These are phyloP conservation scores for Holothuria leucospilota DNA, from an alignment of 53 echinoderm and acorn worm genomes.

Conservation along the genomic window DNA sequence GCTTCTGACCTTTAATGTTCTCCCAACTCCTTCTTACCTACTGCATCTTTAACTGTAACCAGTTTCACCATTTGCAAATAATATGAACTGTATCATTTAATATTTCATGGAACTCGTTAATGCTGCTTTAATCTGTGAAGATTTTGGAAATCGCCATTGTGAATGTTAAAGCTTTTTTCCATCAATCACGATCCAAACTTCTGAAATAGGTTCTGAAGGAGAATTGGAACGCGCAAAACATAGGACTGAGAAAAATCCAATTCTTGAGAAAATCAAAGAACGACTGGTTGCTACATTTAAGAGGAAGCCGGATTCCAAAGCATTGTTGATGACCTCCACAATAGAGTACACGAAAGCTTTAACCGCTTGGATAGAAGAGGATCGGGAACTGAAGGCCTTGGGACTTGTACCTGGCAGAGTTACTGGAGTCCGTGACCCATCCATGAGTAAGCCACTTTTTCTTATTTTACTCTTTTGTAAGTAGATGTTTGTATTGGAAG, in stretches of 20 bases:
- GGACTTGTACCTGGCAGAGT: slow-evolving; percentile 17
- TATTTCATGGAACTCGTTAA: too few relatives aligned
- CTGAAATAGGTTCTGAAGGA: neutral
- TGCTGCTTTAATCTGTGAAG: too few relatives aligned
- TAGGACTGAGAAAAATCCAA: slow-evolving; percentile 13
- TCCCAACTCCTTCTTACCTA: too few relatives aligned
- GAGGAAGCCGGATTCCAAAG: neutral
- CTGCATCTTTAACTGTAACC: too few relatives aligned
- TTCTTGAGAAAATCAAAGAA: slow-evolving; percentile 26
- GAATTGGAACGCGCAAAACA: neutral
- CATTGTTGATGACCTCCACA: neutral
- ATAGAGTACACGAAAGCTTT: slow-evolving; percentile 25
- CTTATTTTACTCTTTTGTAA: neutral
- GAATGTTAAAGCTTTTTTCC: too few relatives aligned
- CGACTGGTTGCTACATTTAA: neutral
- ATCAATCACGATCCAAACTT: too few relatives aligned
- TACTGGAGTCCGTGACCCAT: neutral
- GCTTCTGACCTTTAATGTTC: too few relatives aligned
- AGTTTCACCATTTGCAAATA: too few relatives aligned
- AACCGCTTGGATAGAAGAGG: slow-evolving; percentile 20
- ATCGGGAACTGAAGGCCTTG: neutral
- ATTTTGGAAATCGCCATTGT: too few relatives aligned
- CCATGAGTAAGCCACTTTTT: neutral
- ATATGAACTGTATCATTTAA: too few relatives aligned
- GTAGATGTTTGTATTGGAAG: too few relatives aligned